phyloP scores from a whole-genome alignment of 1,140 invertebrate genomes.

The Calephelis nemesis region DNA sequence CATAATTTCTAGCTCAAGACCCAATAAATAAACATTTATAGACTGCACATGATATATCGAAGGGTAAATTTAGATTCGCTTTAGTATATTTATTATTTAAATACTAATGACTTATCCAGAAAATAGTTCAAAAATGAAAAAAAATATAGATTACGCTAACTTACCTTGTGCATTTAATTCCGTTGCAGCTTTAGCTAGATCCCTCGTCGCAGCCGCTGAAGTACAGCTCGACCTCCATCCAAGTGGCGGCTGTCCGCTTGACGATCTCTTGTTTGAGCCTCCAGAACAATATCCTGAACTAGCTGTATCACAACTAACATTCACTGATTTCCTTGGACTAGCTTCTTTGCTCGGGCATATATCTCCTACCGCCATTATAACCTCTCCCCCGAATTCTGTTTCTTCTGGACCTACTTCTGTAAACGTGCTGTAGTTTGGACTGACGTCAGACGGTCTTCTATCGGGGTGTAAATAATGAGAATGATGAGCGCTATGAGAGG shows the following conservation, averaged over 20 bases:
- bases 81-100: neutral
- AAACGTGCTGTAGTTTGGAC: slow-evolving; percentile 83
- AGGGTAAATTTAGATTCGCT: no score
- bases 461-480: slow-evolving; percentile 85
- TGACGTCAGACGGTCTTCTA: slow-evolving; percentile 79
- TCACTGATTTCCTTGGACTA: slow-evolving; percentile 73
- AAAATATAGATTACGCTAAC: neutral
- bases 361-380: slow-evolving; percentile 61
- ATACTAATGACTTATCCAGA: no score
- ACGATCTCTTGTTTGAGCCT: slow-evolving; percentile 70
- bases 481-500: slow-evolving; percentile 83
- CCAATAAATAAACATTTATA: no score
- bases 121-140: no score
- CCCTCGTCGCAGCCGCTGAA: slow-evolving; percentile 62
- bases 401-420: slow-evolving; percentile 84
- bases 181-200: slow-evolving; percentile 70
- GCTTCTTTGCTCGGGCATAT: slow-evolving; percentile 73
- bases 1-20: no score
- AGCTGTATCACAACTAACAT: slow-evolving; percentile 73
- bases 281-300: slow-evolving; percentile 75
- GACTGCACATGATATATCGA: no score
- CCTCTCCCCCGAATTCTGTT: slow-evolving; percentile 80
- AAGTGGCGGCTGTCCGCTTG: slow-evolving; percentile 55
- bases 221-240: slow-evolving; percentile 72
- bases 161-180: slow-evolving; percentile 76